Evolutionary conservation across 1,140 invertebrate genomes (phyloP).

Genomic region (Drosophila kikkawai): DNA sequence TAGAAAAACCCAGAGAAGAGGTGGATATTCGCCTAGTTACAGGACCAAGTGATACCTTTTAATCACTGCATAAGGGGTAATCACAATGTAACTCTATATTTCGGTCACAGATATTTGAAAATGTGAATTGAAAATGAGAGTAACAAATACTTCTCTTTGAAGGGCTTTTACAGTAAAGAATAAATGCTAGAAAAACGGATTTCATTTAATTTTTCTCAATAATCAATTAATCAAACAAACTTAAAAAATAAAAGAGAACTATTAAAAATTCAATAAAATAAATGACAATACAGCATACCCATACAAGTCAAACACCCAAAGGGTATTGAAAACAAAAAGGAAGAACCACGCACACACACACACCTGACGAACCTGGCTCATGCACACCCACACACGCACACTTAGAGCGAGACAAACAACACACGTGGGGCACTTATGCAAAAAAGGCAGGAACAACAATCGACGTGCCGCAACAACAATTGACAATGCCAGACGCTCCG

Average conservation of each 20-base stretch:
- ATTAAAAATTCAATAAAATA: too few species aligned
- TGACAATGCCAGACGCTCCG: constrained; percentile 75
- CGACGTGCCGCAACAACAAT: constrained; percentile 69
- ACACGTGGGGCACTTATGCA: constrained; percentile 75
- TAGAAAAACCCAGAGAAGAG: not conserved
- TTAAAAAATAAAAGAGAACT: too few species aligned
- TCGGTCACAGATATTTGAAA: too few species aligned
- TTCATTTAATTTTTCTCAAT: too few species aligned
- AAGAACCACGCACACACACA: constrained; percentile 26
- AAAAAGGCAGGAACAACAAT: constrained; percentile 81
- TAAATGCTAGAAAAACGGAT: too few species aligned
- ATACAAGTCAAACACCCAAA: too few species aligned
- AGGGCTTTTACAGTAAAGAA: too few species aligned
- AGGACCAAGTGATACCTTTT: not conserved
- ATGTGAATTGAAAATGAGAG: not conserved
- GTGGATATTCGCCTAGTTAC: not conserved
- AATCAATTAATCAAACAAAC: too few species aligned
- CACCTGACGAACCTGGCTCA: constrained; percentile 55
- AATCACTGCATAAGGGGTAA: too few species aligned
- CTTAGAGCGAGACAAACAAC: constrained; percentile 19
- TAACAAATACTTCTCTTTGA: not conserved
- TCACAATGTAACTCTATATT: too few species aligned
- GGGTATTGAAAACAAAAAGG: constrained; percentile 13
- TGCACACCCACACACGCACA: constrained; percentile 37
- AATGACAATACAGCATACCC: not conserved